A percentile compares a stretch with the other conserved stretches of the same genome.
These are phyloP conservation scores for Coenonympha glycerion DNA, from an alignment of 2,888 invertebrate species.

Conservation along the genomic window DNA sequence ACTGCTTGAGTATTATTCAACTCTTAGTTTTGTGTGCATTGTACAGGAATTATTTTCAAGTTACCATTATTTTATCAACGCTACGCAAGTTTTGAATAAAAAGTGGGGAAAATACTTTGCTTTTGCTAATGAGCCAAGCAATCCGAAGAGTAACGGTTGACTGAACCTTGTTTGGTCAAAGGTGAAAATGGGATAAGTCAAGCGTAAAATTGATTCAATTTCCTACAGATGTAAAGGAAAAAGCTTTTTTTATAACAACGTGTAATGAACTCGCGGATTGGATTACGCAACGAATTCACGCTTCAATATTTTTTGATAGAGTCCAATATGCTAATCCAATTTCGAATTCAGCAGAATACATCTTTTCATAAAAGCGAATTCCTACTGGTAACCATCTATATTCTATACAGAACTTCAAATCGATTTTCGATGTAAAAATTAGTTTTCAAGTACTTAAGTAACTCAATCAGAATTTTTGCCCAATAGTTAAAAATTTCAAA, in stretches of 20 bases:
- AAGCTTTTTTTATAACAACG: constrained; percentile 2
- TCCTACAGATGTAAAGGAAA: constrained; percentile 18
- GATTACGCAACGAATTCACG: neutral
- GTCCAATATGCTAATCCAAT: neutral
- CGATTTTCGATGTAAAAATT: no score
- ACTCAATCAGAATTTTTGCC: no score
- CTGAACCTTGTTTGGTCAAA: constrained; percentile 25
- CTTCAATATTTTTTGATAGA: neutral
- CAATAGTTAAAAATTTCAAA: no score
- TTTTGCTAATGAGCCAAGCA: constrained; percentile 10
- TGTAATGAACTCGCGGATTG: neutral
- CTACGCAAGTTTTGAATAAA: constrained; percentile 1
- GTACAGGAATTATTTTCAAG: no score
- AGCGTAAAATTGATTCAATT: constrained; percentile 19
- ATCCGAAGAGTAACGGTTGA: constrained; percentile 17
- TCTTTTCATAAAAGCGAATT: no score
- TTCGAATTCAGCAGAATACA: neutral
- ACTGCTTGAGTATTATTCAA: no score
- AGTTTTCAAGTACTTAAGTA: no score
- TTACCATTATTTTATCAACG: no score
- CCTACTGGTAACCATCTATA: no score
- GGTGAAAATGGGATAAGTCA: constrained; percentile 30
- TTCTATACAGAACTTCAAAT: no score
- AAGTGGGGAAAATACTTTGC: neutral
- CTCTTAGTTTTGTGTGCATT: no score